Base-by-base conservation (phyloP, 2,888 invertebrate species). In the Cosmia trapezina region DNA sequence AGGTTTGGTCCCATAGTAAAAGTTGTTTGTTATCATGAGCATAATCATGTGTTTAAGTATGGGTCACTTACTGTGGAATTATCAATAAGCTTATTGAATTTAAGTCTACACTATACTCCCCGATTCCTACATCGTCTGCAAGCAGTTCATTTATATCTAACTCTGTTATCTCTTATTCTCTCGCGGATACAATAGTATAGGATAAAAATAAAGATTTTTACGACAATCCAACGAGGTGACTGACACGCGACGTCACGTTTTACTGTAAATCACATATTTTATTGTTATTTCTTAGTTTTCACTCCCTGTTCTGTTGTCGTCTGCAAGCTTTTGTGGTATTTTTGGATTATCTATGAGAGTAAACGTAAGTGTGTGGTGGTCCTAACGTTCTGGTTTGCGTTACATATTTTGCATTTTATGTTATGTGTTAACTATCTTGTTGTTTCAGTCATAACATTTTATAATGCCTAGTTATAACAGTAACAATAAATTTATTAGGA, bases 131-230 rank as follows among this genome's bases (percentile, higher is more conserved):
- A 41, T 41, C 14, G 14, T 28, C 43, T 49, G 17, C 12, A 60
- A 54, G 61, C 67, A 53, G n/a, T 54, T 63, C 63, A 70, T 61
- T 70, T 51, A 57, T 33, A 61, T 61, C 56, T 49, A 59, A 22
- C 53, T 67, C 59, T 43, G 49, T 51, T 57, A 78, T 78, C 83
- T 73, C 54, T 51, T 45, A 70, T 70, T 79, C 62, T 79, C 61
- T 33, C 60, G 59, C 43, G 47, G 68, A 80, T 59, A 83, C 78
- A 75, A 85, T 80, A 78, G 86, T 54, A 68, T 57, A 75, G 62
- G 73, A 67, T 67, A 83, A 85, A 84, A 83, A 83, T 85, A 84
- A 75, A 78, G 63, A 67, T 76, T 83, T 83, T 84, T 83, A 86
- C 84, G 86, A 84, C 78, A 72, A 59, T 53, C 73, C 60, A 71